phyloP scores from a whole-genome alignment of 2,888 invertebrate species.

The Chloroclysta siterata region DNA sequence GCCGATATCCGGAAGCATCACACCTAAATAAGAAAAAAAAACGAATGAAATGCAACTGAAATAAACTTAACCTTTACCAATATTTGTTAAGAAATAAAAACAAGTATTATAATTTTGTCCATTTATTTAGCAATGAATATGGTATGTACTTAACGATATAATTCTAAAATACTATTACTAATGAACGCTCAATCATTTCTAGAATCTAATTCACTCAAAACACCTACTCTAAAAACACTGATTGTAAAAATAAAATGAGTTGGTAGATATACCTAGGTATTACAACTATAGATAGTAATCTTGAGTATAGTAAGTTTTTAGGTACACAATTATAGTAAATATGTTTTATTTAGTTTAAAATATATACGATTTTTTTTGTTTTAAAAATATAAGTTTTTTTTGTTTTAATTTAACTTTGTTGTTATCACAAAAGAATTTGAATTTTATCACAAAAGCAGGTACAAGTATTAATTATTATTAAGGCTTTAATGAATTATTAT shows the following conservation, averaged over 20 bases:
- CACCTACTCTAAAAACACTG: background rate
- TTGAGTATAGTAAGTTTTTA: background rate
- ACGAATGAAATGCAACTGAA: background rate
- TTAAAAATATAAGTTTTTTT: no score
- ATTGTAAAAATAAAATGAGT: background rate
- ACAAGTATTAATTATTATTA: background rate
- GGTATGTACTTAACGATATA: conserved; percentile 2
- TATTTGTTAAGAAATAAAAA: background rate
- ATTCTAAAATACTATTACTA: conserved; percentile 8
- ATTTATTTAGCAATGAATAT: conserved; percentile 24
- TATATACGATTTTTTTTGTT: no score
- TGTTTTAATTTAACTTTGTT: background rate
- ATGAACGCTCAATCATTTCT: conserved; percentile 7
- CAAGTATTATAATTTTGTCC: background rate
- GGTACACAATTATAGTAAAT: background rate
- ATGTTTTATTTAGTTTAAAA: no score
- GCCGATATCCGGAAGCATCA: no score
- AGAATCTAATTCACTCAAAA: conserved; percentile 10
- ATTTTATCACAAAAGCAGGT: conserved; percentile 13
- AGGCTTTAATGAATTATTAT: background rate
- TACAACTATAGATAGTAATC: background rate
- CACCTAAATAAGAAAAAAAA: no score
- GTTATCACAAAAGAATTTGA: background rate
- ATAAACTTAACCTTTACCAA: background rate
- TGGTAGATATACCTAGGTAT: background rate